Base-by-base conservation (phyloP, 30 jellyfish, hydroid and myxozoan species). In the Hydractinia symbiolongicarpus region DNA sequence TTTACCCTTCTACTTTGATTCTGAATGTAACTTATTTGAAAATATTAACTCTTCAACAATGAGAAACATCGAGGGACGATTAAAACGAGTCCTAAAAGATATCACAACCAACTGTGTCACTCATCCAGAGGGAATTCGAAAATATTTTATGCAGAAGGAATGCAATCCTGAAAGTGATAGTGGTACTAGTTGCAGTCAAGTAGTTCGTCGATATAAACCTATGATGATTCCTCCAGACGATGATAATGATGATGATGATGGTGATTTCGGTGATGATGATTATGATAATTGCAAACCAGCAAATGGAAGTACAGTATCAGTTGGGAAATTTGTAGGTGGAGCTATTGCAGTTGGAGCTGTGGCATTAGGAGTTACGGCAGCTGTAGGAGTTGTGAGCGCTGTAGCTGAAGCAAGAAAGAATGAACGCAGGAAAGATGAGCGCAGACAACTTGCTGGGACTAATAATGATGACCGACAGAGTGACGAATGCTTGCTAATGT, bases 1-100 rank as follows among this genome's bases (percentile, higher is more conserved):
- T 9, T 66, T 81, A n/a, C 88, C 88, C 5, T 81, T 68, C 55
- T 81, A 30, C 67, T 57, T 20, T 67, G 82, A 81, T 67, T 53
- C 67, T 13, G 55, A 60, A 14, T 66, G 82, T 62, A 81, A 81
- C 55, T 74, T 81, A 30, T 55, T 81, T 16, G 17, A 71, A 71
- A 60, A 71, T 71, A 20, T 71, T 5, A 4, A 71, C 66, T 1
- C 7, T 8, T 20, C 80, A 5, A 77, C 85, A 10, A 20, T 77
- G 49, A 5, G 44, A 17, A 77, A 77, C 17, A 77, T 77, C 52
- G 60, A 58, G 40, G 85, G 85, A 20, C 19, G 85, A 10, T 60
- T 77, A 2, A 17, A 56, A 53, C 80, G 85, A 9, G 61, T 77
- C 57, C 17, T 77, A 8, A 54, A 77, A 77, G 57, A 56, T 55